Evolutionary conservation across 2,888 invertebrate genomes (phyloP).

Genomic region (Dryocosmus kuriphilus): DNA sequence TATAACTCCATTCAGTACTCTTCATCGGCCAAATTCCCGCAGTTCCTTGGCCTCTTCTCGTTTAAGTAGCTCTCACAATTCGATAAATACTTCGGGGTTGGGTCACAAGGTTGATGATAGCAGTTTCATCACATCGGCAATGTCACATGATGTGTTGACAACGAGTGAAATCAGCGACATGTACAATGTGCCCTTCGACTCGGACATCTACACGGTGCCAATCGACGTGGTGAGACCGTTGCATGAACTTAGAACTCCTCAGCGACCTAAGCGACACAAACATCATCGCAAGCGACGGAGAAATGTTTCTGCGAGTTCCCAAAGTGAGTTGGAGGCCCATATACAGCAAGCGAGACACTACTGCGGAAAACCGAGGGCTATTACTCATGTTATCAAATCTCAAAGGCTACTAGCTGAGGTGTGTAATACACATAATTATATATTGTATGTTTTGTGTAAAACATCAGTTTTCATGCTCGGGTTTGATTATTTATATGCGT

Average conservation of each 20-base stretch:
- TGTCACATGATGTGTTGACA: constrained; percentile 90
- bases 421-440: constrained; percentile 51
- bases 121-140: constrained; percentile 92
- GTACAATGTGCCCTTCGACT: constrained; percentile 93
- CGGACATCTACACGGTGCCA: constrained; percentile 92
- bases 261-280: constrained; percentile 77
- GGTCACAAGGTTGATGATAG: constrained; percentile 90
- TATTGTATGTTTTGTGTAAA: no score
- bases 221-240: constrained; percentile 87
- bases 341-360: constrained; percentile 75
- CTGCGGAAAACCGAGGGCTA: constrained; percentile 73
- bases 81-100: constrained; percentile 79
- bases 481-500: no score
- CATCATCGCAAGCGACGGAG: constrained; percentile 77
- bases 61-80: constrained; percentile 91
- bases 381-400: constrained; percentile 75
- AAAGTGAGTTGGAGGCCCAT: constrained; percentile 75
- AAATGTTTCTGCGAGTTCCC: constrained; percentile 79
- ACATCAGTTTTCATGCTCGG: no score
- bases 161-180: constrained; percentile 88
- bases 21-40: constrained; percentile 85
- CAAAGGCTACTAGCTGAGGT: constrained; percentile 74
- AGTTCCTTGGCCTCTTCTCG: constrained; percentile 88
- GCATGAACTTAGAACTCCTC: constrained; percentile 76
- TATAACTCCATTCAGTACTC: constrained; percentile 74